Evolutionary conservation across 2,113 vertebrate genomes (phyloP), one percentile per base, ranked within the genome.

Genomic region (Pampusana beccarii): DNA sequence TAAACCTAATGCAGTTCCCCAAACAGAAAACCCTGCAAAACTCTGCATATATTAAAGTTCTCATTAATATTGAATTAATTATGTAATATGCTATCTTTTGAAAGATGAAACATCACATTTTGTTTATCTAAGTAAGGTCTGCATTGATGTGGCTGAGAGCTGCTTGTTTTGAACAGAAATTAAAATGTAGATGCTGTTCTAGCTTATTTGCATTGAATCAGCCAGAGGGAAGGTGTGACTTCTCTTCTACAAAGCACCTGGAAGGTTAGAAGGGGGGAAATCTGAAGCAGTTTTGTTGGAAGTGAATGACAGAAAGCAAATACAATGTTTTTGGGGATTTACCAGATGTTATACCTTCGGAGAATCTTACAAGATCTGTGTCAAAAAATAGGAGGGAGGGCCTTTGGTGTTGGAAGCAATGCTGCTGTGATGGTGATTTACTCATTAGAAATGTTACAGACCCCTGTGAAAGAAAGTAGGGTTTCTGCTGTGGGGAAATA

Each of bases 1-100:
- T 20, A 11, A 60, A 38, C 65, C 70, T 53, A 10, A 64, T 6
- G 48, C 54, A 69, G 80, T 7, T 79, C 66, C 57, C 18, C 57
- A 56, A 56, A 51, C 24, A 57, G 17, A 82, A 70, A 88, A 29
- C 17, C 38, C 62, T 18, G n/a, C 29, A 57, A 86, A 64, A 21
- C 24, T 54, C 56, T 51, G 44, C 31, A 4, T 24, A 24, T 29
- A 31, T 34, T 40, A 11, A 67, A 51, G 38, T 20, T 91, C 75
- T 91, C 75, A 56, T 94, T 70, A 94, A 82, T 92, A 60, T 44
- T 62, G 46, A 86, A 80, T 83, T 40, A 56, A 86, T 94, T 78
- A 44, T 11, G 15, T 64, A 23, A 56, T 13, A 5, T 28, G 58
- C 53, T 54, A 0, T 61, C 46, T 46, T 70, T 57, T 40, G 54